Evolutionary conservation across 1,140 invertebrate genomes (phyloP).

Genomic region (Hyles vespertilio): DNA sequence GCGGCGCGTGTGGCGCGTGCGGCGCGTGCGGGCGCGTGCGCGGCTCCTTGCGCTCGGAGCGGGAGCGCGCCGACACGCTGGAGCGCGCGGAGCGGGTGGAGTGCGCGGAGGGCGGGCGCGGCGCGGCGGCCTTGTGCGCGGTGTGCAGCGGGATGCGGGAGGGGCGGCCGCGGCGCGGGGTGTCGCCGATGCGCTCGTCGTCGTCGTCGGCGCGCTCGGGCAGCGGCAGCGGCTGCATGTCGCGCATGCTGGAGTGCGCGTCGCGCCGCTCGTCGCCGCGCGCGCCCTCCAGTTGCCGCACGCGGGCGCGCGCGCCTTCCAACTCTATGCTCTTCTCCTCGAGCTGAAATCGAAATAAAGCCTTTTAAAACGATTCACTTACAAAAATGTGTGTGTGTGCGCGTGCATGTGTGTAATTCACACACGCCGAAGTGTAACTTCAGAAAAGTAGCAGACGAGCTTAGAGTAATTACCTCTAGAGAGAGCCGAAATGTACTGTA

Average conservation of each 20-base stretch:
- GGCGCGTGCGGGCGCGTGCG: constrained; percentile 26
- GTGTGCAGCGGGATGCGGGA: constrained; percentile 84
- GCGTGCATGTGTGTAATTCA: too few species aligned
- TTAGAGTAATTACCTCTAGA: too few species aligned
- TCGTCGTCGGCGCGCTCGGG: constrained; percentile 76
- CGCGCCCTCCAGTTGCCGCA: constrained; percentile 82
- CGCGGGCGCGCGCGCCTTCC: constrained; percentile 85
- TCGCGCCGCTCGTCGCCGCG: constrained; percentile 73
- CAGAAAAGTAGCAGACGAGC: too few species aligned
- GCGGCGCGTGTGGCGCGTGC: constrained; percentile 26
- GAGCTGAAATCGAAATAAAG: constrained; percentile 74
- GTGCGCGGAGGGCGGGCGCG: constrained; percentile 43
- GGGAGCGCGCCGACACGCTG: constrained; percentile 15
- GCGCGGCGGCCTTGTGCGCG: constrained; percentile 72
- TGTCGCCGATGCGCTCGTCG: constrained; percentile 63
- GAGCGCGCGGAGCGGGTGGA: constrained; percentile 54
- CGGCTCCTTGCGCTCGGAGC: constrained; percentile 18
- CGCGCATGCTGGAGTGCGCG: constrained; percentile 67
- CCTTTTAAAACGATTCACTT: too few species aligned
- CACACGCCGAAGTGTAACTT: too few species aligned
- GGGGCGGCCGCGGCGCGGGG: constrained; percentile 75
- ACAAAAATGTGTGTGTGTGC: too few species aligned
- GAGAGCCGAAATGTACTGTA: too few species aligned
- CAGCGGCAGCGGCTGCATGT: constrained; percentile 70
- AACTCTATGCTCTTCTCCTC: constrained; percentile 88